Evolutionary conservation across 2,888 invertebrate genomes (phyloP), one percentile per base, ranked within the genome.

Genomic region (Lasiommata megera): DNA sequence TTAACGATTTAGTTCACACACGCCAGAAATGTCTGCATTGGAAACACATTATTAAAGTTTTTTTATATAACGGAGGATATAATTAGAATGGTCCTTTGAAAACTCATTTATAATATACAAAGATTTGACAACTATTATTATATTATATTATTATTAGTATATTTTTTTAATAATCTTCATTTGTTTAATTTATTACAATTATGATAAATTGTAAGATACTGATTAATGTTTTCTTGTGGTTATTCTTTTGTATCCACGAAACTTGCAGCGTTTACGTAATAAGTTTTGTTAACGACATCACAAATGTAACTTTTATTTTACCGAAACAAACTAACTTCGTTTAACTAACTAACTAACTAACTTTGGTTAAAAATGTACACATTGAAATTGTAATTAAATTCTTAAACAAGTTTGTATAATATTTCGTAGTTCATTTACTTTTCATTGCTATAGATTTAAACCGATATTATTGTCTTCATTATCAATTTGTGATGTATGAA

Each of bases 301-400:
- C 50, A 38, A 51, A 23, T 51, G 14, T 51, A 37, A 28, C 23
- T 51, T n/a, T n/a, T n/a, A n/a, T n/a, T n/a, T n/a, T n/a, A n/a
- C n/a, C n/a, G n/a, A n/a, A n/a, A n/a, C n/a, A n/a, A n/a, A 28
- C 16, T 31, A 16, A 44, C 28, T 44, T 44, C 11, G 34, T 34
- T 11, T 29, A 44, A 31, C 29, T 46, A 29, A 9, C 9, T 1
- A 28, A 28, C 28, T 16, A 29, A 46, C 16, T 31, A 31, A 11
- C 12, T 44, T 43, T 18, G 3, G 12, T 14, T 28, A 1, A 14
- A 29, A 29, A 29, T 44, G 29, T 29, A 28, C 29, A 44, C 28
- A 29, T 18, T 41, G 16, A 41, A n/a, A 6, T 41, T 18, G 6
- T 38, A 23, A 43, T 23, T 29, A 44, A 28, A 28, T 43, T 29